Percentiles rank a stretch among this genome's conserved stretches.
Conservation (phyloP, 2,113 vertebrate genomes). For the Gymnocephalus cernua region DNA sequence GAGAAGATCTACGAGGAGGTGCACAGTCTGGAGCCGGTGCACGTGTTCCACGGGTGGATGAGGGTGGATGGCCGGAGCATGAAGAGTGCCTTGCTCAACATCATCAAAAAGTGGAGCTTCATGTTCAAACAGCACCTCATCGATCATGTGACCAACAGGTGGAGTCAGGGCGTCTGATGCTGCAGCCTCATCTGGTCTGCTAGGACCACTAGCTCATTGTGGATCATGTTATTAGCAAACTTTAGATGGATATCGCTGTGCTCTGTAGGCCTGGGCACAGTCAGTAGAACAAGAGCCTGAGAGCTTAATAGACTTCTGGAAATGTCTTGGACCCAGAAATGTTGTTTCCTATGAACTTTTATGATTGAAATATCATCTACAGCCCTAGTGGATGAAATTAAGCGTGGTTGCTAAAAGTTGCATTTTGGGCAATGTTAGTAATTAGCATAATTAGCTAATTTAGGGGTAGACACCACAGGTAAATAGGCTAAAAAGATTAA, state of each 20-base stretch:
- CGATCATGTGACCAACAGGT: conserved; percentile 92
- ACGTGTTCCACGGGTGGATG: conserved; percentile 90
- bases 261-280: no score
- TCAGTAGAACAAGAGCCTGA: no score
- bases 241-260: background rate
- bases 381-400: no score
- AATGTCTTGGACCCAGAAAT: no score
- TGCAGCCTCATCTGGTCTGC: background rate
- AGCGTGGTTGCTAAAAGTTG: no score
- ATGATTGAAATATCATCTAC: no score
- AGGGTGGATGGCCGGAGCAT: conserved; percentile 87
- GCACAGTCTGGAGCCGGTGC: conserved; percentile 80
- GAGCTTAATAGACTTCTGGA: no score
- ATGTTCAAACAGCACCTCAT: conserved; percentile 96
- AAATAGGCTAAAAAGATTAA: no score
- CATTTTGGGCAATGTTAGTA: no score
- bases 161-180: background rate
- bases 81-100: conserved; percentile 88
- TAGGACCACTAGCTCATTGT: background rate
- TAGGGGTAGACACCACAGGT: no score
- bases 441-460: no score
- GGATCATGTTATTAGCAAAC: background rate
- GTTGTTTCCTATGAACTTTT: no score
- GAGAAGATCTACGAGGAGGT: conserved; percentile 90
- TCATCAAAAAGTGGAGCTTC: conserved; percentile 93